A percentile compares a stretch with the other conserved stretches of the same genome.
Evolutionary conservation across 2,797 vertebrate species (phyloP).

Genomic region (Heteromormyrus szaboi): DNA sequence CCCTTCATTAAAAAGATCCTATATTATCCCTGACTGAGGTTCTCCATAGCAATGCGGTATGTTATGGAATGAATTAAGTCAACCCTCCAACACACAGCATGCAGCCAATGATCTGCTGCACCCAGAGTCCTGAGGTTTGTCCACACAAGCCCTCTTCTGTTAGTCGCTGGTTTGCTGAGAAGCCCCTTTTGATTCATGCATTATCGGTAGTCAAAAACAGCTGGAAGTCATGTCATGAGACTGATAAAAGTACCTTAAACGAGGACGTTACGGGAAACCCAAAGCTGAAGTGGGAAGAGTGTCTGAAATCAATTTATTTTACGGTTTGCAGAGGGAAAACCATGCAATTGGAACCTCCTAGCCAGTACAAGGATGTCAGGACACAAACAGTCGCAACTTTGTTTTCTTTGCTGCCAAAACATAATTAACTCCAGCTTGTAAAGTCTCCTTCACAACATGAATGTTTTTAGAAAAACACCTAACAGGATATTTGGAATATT

Average conservation of each 20-base stretch:
- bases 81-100: neutral
- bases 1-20: neutral
- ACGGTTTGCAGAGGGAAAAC: neutral
- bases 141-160: neutral
- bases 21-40: neutral
- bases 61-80: conserved; percentile 1
- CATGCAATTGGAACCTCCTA: neutral
- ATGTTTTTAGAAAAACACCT: conserved; percentile 6
- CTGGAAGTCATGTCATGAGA: neutral
- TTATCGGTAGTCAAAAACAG: neutral
- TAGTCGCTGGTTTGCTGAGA: neutral
- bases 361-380: neutral
- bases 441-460: neutral
- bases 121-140: neutral
- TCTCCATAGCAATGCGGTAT: neutral
- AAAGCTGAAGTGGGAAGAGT: neutral
- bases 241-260: neutral
- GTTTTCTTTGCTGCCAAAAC: neutral
- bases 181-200: conserved; percentile 13
- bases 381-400: neutral
- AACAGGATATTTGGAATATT: neutral
- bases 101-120: neutral
- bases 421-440: neutral
- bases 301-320: conserved; percentile 13
- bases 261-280: neutral